These are phyloP conservation scores for Melitaea athalia DNA, from an alignment of 2,888 invertebrate species.

Conservation along the genomic window DNA sequence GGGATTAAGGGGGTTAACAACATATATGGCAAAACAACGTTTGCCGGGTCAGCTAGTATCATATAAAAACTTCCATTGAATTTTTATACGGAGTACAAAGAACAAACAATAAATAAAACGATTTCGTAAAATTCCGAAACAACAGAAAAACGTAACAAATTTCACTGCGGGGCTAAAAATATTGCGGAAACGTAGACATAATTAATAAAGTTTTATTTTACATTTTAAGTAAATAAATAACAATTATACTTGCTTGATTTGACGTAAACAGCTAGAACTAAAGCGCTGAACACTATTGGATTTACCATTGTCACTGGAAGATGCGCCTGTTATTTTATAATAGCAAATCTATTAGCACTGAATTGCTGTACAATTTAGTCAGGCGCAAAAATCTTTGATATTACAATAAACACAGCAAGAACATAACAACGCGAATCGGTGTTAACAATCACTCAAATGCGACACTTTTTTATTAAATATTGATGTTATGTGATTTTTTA, in stretches of 20 bases:
- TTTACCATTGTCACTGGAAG: slow-evolving; percentile 19
- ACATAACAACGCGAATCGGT: neutral
- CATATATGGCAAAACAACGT: too few species aligned
- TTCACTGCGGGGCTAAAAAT: too few species aligned
- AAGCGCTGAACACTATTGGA: slow-evolving; percentile 10
- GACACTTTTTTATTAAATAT: neutral
- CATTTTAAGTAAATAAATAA: neutral
- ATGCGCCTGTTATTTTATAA: slow-evolving; percentile 13
- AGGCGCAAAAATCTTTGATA: slow-evolving; percentile 19
- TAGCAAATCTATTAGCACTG: slow-evolving; percentile 6
- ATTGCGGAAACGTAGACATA: too few species aligned
- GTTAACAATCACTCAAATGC: neutral
- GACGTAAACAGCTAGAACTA: slow-evolving; percentile 26
- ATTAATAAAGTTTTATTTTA: neutral
- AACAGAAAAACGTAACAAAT: too few species aligned
- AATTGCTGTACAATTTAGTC: slow-evolving; percentile 13
- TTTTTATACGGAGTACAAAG: too few species aligned
- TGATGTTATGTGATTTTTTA: neutral
- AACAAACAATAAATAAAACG: too few species aligned
- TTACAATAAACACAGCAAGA: neutral
- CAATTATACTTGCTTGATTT: slow-evolving; percentile 30
- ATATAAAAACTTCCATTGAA: too few species aligned
- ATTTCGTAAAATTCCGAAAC: too few species aligned
- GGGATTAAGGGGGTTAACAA: too few species aligned
- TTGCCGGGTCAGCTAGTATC: too few species aligned